Percentiles rank a stretch among this genome's conserved stretches.
Conservation (phyloP, 2,888 invertebrate genomes). For the Slavum lentiscoides region DNA sequence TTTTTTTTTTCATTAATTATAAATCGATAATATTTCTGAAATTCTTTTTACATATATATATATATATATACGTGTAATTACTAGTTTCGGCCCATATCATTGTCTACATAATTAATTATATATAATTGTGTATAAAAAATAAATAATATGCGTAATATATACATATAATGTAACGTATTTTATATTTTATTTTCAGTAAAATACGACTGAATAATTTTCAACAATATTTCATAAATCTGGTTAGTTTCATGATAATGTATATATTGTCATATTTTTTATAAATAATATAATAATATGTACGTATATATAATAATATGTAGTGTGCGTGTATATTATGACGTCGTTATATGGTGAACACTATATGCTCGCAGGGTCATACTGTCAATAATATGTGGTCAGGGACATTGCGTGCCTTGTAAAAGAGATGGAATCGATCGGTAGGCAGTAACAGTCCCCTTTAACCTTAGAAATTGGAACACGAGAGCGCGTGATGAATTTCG, state of each 20-base stretch:
- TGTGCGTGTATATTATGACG: background rate
- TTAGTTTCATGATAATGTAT: background rate
- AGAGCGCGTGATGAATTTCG: background rate
- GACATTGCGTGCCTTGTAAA: conserved; percentile 8
- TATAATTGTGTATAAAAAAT: too few species aligned
- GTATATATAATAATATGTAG: background rate
- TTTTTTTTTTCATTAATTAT: too few species aligned
- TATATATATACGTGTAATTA: too few species aligned
- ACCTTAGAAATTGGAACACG: conserved; percentile 10
- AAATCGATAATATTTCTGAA: too few species aligned
- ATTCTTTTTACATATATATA: background rate
- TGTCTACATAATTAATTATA: too few species aligned
- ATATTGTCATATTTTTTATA: background rate
- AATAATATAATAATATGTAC: too few species aligned
- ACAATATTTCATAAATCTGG: background rate
- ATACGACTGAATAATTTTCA: background rate
- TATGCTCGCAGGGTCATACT: conserved; percentile 10
- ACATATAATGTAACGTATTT: too few species aligned
- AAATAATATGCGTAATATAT: too few species aligned
- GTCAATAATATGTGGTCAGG: conserved; percentile 45
- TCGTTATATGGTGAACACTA: conserved; percentile 10
- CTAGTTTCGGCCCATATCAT: too few species aligned
- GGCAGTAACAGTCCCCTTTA: background rate
- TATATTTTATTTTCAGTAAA: background rate
- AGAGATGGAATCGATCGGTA: conserved; percentile 40